Base-by-base conservation (phyloP, 2,113 vertebrate genomes). In the Mormoops blainvillei region DNA sequence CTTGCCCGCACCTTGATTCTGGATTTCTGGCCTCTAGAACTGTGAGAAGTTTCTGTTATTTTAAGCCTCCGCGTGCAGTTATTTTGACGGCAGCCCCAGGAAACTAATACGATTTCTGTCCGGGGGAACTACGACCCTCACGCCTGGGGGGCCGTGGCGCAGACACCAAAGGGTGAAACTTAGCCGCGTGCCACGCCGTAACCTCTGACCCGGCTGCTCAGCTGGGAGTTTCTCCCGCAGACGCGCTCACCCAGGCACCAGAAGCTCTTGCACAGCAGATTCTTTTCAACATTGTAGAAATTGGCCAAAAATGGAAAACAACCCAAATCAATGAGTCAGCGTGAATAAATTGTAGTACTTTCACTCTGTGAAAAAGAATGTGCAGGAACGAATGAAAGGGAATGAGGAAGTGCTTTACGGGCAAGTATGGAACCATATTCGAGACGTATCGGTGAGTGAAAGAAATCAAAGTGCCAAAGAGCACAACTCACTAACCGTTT, bases 51-150 rank as follows among this genome's bases (percentile, higher is more conserved):
- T 28, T 63, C 61, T 38, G 43, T 61, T 41, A 20, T 63, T 54
- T 82, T 20, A 61, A 45, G 70, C 2, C n/a, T 13, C 28, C 14
- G 48, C 16, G 7, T n/a, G 18, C 15, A 28, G 65, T 56, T 26
- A 0, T 13, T 38, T 41, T 28, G 38, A 3, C 0, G 1, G 15
- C 8, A 36, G 22, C 19, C 61, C 61, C 28, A 15, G 48, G 43
- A 11, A 43, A 61, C 26, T 0, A 7, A 38, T 0, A 0, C 0
- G 0, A 0, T 4, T 28, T 78, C 52, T 6, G 0, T 14, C 0
- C 26, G 76, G n/a, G 20, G 20, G 20, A 26, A 26, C 1, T n/a
- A 11, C 0, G 16, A 10, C 4, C 11, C 5, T 18, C 1, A 0
- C 0, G 7, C 45, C 3, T 1, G 28, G 52, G 58, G 43, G 20